Conservation (phyloP, 2,113 vertebrate genomes). For the Thermophis baileyi region DNA sequence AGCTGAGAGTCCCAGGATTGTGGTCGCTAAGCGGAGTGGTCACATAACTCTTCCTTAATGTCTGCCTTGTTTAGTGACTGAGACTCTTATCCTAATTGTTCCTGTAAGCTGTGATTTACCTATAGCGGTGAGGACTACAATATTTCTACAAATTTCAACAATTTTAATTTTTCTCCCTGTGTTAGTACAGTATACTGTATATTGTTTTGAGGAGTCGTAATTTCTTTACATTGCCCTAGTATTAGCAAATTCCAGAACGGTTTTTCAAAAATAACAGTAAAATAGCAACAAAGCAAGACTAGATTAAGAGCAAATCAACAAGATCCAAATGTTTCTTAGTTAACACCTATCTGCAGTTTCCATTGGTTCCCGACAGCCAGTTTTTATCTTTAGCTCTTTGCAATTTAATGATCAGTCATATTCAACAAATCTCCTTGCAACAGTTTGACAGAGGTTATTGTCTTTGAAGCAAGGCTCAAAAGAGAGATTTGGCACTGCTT, state of each 20-base stretch:
- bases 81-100: neutral
- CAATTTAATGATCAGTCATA: slow-evolving; percentile 66
- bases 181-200: neutral
- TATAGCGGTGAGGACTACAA: neutral
- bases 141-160: neutral
- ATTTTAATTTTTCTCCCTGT: neutral
- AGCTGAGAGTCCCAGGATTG: neutral
- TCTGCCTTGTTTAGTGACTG: neutral
- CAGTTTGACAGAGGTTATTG: slow-evolving; percentile 41
- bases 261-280: slow-evolving; percentile 29
- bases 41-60: neutral
- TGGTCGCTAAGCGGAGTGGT: neutral
- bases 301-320: slow-evolving; percentile 51
- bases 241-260: neutral
- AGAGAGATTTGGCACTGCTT: slow-evolving; percentile 69
- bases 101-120: neutral
- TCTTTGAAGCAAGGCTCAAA: slow-evolving; percentile 50
- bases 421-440: slow-evolving; percentile 64
- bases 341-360: slow-evolving; percentile 68
- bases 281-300: slow-evolving; percentile 52
- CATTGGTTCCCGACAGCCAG: slow-evolving; percentile 38
- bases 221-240: neutral
- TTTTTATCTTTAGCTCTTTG: slow-evolving; percentile 35
- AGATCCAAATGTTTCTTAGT: slow-evolving; percentile 49
- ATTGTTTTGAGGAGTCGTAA: neutral